A percentile compares a stretch with the other conserved stretches of the same genome.
Conservation (phyloP, 2,888 invertebrate species). For the Lobophora halterata region DNA sequence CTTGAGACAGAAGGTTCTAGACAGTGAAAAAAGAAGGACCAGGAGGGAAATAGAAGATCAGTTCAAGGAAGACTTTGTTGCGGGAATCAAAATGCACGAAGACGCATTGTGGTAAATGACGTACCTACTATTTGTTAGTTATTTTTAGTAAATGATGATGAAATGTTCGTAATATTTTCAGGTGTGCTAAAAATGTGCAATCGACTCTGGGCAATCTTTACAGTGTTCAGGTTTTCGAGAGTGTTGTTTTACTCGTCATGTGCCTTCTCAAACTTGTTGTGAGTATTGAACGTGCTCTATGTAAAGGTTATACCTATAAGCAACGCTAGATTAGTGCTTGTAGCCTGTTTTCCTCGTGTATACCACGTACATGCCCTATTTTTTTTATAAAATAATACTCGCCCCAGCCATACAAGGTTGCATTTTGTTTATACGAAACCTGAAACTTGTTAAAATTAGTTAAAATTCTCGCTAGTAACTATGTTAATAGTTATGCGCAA, state of each 20-base stretch:
- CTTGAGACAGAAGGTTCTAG: slow-evolving; percentile 34
- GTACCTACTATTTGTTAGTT: not conserved
- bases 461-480: no score
- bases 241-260: slow-evolving; percentile 44
- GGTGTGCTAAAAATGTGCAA: slow-evolving; percentile 55
- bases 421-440: no score
- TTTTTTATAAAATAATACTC: no score
- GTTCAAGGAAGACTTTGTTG: slow-evolving; percentile 43
- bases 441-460: no score
- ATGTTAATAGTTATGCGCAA: no score
- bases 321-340: no score
- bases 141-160: slow-evolving; percentile 8
- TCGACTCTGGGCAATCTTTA: slow-evolving; percentile 48
- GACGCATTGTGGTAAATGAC: slow-evolving; percentile 51
- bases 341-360: no score
- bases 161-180: slow-evolving; percentile 19
- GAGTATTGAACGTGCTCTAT: no score
- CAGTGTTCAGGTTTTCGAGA: slow-evolving; percentile 52
- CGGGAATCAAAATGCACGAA: slow-evolving; percentile 52
- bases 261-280: slow-evolving; percentile 54
- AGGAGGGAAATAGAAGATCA: slow-evolving; percentile 31
- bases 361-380: no score
- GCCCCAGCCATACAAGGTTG: no score
- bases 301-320: no score
- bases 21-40: slow-evolving; percentile 29